A percentile compares a stretch with the other conserved stretches of the same genome.
phyloP scores from a whole-genome alignment of 2,113 vertebrate genomes.

The Leucopternis melanops region DNA sequence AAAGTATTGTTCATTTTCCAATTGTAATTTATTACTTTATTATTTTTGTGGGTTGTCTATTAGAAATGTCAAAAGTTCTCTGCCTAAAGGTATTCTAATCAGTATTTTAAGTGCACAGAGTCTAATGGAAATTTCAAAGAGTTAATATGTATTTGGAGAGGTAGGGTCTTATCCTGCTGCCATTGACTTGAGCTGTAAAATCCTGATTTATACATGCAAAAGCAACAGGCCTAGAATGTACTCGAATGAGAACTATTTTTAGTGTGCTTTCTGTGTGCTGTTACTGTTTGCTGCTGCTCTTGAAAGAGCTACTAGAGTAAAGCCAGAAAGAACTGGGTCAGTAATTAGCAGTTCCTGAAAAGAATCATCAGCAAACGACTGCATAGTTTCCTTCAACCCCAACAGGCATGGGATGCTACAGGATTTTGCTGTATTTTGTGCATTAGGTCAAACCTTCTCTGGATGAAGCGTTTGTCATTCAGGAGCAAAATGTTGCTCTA shows the following conservation, averaged over 20 bases:
- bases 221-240: neutral
- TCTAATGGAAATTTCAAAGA: neutral
- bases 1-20: neutral
- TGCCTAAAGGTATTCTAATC: neutral
- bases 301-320: neutral
- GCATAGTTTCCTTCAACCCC: neutral
- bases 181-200: neutral
- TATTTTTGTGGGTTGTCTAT: neutral
- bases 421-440: neutral
- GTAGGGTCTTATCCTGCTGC: neutral
- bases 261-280: neutral
- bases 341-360: neutral
- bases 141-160: neutral
- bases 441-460: constrained; percentile 92
- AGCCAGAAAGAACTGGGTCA: neutral
- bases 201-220: neutral
- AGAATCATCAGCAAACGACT: neutral
- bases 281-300: neutral
- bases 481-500: constrained; percentile 96
- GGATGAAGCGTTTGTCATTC: constrained; percentile 97
- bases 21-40: neutral
- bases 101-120: neutral
- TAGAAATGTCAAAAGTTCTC: neutral
- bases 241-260: neutral
- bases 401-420: neutral